Evolutionary conservation across 2,113 vertebrate species (phyloP), one percentile per base, ranked within the genome.

Genomic region (Apteryx mantelli): DNA sequence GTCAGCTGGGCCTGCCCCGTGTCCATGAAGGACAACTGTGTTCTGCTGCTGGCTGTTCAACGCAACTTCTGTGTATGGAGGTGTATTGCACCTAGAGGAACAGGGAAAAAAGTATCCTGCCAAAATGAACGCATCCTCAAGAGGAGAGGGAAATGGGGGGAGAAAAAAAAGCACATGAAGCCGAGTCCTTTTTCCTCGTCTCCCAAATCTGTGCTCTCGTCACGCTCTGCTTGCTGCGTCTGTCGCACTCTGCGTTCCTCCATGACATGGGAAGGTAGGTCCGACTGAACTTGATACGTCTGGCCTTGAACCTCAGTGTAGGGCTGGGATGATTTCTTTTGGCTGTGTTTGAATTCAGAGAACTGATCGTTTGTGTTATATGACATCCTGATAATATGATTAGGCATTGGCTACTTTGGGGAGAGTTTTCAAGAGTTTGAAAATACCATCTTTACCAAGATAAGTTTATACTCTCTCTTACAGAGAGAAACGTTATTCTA

Each of bases 161-260:
- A 50, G 42, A 89, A 50, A 50, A 3, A 63, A 18, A 70, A 10
- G 22, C 3, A 50, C 30, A 10, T 0, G 5, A 80, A 26, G 18
- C 36, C 63, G 68, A 44, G 34, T 58, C 52, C 13, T 55, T 44
- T 61, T 30, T 71, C 22, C 34, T 78, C 1, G 2, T 34, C 21
- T 65, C 25, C 17, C 13, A 34, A 21, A 15, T 14, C 19, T 50
- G 32, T 38, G 61, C 42, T n/a, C 55, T 63, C 1, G 1, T 50
- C 66, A 93, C 55, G 55, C 25, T 86, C 38, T 64, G 8, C 28
- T 86, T 4, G 0, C 32, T 44, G 17, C 30, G 64, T n/a, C 26
- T 6, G 15, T 63, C 0, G 1, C 44, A 11, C 13, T 48, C 22
- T 34, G 50, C 1, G 0, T n/a, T 69, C 77, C 1, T 1, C 17